These are phyloP conservation scores for Catharus ustulatus DNA, from an alignment of 2,797 vertebrate genomes.

Conservation along the genomic window DNA sequence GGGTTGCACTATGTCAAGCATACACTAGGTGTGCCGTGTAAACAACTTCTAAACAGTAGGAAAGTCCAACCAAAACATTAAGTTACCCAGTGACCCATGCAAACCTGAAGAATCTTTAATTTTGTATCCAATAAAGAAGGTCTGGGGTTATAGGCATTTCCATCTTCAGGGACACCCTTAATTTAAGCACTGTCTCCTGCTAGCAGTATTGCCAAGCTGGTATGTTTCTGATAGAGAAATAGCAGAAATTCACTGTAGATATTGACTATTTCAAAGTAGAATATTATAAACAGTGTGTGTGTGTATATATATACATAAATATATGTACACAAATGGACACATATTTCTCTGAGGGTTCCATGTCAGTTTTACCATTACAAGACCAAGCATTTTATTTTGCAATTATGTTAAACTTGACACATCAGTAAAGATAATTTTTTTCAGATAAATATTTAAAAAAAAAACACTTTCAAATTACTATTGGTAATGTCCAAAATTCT, in stretches of 20 bases:
- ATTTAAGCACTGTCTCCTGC: background rate
- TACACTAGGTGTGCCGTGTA: rapidly evolving
- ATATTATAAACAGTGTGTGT: background rate
- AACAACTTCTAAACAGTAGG: background rate
- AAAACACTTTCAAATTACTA: background rate
- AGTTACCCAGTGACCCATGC: background rate
- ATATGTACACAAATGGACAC: background rate
- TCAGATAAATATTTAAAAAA: background rate
- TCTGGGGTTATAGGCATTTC: background rate
- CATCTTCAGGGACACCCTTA: background rate
- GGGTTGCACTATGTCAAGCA: background rate
- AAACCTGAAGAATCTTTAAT: background rate
- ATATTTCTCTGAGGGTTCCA: background rate
- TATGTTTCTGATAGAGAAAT: background rate
- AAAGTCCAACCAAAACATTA: background rate
- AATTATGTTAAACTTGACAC: background rate
- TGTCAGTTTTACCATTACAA: background rate
- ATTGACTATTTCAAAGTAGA: background rate
- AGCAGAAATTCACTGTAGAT: background rate
- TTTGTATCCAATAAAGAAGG: background rate
- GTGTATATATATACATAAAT: background rate
- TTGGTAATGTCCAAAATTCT: background rate
- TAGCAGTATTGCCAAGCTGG: background rate
- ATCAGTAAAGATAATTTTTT: background rate
- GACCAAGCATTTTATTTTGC: background rate